Evolutionary conservation across 2,113 vertebrate genomes (phyloP).

Genomic region (Talpa occidentalis): DNA sequence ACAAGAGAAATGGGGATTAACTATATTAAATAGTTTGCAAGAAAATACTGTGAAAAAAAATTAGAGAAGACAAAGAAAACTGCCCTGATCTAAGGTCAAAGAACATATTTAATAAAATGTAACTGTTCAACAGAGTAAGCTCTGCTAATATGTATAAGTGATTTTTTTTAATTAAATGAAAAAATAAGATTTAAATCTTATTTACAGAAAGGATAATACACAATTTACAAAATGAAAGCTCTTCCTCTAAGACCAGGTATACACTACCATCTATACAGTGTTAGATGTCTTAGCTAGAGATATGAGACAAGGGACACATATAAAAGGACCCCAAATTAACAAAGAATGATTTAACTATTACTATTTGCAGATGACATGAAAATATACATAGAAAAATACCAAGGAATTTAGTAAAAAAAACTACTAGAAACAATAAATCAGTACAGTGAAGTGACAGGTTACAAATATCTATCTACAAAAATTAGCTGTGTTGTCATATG

Average conservation of each 20-base stretch:
- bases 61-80: background rate
- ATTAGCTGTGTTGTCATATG: too few relatives aligned
- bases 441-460: too few relatives aligned
- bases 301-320: too few relatives aligned
- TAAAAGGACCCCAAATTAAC: too few relatives aligned
- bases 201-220: background rate
- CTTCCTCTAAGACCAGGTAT: background rate
- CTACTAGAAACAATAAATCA: too few relatives aligned
- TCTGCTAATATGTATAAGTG: background rate
- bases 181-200: background rate
- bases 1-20: background rate
- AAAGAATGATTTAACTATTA: too few relatives aligned
- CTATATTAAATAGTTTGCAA: background rate
- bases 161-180: conserved; percentile 5
- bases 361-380: too few relatives aligned
- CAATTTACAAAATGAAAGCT: background rate
- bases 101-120: background rate
- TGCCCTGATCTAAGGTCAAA: background rate
- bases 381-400: too few relatives aligned
- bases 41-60: background rate
- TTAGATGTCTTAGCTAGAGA: too few relatives aligned
- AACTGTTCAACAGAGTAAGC: background rate
- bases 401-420: too few relatives aligned
- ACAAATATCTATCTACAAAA: too few relatives aligned
- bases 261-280: too few relatives aligned